Evolutionary conservation across 2,113 vertebrate genomes (phyloP).

Genomic region (Raja brachyura): DNA sequence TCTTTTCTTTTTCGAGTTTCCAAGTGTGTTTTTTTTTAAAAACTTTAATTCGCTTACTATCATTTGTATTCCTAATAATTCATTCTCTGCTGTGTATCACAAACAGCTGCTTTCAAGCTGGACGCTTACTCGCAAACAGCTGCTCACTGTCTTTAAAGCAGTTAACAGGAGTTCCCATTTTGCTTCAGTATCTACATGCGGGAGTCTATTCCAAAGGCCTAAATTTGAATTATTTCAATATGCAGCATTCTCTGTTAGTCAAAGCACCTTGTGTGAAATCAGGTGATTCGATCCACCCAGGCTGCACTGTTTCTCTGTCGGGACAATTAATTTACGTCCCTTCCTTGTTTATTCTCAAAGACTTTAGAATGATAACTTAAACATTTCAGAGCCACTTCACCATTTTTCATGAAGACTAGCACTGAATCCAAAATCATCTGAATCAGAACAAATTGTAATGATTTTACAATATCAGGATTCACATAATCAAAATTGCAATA

Average conservation of each 20-base stretch:
- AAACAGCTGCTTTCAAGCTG: background rate
- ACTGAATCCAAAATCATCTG: background rate
- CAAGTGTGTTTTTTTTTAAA: background rate
- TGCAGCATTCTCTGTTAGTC: background rate
- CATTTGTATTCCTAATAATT: background rate
- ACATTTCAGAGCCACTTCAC: background rate
- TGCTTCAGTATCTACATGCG: background rate
- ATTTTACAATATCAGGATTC: background rate
- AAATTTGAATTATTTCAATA: background rate
- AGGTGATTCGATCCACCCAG: background rate
- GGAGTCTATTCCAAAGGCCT: background rate
- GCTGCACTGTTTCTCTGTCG: background rate
- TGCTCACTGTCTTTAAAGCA: background rate
- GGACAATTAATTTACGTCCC: background rate
- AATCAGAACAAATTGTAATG: background rate
- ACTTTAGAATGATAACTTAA: background rate
- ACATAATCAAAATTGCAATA: background rate
- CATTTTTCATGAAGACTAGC: background rate
- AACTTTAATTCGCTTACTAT: background rate
- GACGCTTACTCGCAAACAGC: background rate
- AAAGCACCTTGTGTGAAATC: background rate
- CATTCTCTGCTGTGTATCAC: background rate
- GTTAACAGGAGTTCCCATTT: background rate
- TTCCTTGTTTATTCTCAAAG: background rate
- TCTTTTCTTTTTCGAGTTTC: background rate